Evolutionary conservation across 2,113 vertebrate genomes (phyloP).

Genomic region (Abramis brama): DNA sequence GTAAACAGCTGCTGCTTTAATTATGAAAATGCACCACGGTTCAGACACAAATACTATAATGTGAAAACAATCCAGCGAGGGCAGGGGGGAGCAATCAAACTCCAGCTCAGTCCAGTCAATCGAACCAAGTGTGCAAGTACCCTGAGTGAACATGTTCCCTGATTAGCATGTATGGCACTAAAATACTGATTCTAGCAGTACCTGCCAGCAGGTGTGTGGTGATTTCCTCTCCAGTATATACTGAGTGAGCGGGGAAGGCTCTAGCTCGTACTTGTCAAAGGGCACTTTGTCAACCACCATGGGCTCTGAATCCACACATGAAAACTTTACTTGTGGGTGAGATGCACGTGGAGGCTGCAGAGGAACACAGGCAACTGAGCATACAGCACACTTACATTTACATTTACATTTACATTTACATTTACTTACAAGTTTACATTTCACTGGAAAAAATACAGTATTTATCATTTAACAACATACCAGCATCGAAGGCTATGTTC

Average conservation of each 20-base stretch:
- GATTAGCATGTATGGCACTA: background rate
- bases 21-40: too few relatives aligned
- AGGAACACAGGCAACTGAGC: background rate
- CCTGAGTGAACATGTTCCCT: background rate
- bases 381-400: background rate
- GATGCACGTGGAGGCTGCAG: conserved; percentile 90
- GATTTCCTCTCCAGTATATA: conserved; percentile 95
- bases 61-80: too few relatives aligned
- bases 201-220: conserved; percentile 98
- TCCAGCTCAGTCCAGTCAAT: too few relatives aligned
- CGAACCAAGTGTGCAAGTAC: too few relatives aligned
- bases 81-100: too few relatives aligned
- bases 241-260: conserved; percentile 96
- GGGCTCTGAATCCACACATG: conserved; percentile 93
- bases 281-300: conserved; percentile 99
- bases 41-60: too few relatives aligned
- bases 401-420: too few relatives aligned
- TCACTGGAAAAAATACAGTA: background rate
- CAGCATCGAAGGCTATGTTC: too few relatives aligned
- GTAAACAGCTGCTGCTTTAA: too few relatives aligned
- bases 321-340: conserved; percentile 93
- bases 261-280: conserved; percentile 98
- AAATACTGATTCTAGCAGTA: conserved; percentile 62
- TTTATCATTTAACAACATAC: too few relatives aligned
- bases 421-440: background rate